Base-by-base conservation (phyloP, 2,888 invertebrate genomes). In the Trichopria drosophilae region DNA sequence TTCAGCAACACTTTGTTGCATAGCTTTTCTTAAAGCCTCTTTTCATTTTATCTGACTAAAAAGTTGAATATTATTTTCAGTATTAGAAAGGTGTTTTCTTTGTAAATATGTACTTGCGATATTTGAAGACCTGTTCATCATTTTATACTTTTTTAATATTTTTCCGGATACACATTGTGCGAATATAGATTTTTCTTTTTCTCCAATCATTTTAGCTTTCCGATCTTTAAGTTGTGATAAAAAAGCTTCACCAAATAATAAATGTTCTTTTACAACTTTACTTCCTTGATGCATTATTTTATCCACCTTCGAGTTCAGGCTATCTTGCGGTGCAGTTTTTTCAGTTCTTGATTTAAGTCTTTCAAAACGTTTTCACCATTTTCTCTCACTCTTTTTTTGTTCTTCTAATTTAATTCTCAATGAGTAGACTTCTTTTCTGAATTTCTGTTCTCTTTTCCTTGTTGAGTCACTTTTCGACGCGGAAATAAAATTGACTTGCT, bases 341-440 rank as follows among this genome's bases (percentile, higher is more conserved):
- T 15, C 32, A 34, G 28, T 26, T 3, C 6, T 7, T 28, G 23
- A 39, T 15, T 45, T 35, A 16, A 51, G 9, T 37, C 46, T 15
- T 42, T 41, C 51, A 39, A 28, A 50, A 1, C 50, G 44, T 32
- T 50, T 50, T 24, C 22, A n/a, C 50, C 50, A 50, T 34, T 50
- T 50, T 4, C 18, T 39, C 7, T 29, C 32, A 37, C 37, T 42
- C 35, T 40, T 48, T 40, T 26, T 35, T n/a, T 36, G 12, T 10
- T 26, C 23, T 18, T 42, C 37, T 10, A 42, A 23, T 24, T 49
- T 23, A 37, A 43, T 49, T 37, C 43, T n/a, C 20, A 48, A 19
- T 2, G 26, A 16, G 16, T 15, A 1, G 7, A 49, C 15, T 37
- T 31, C 2, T 16, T 36, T 49, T 42, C 36, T 15, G n/a, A 49